These are phyloP conservation scores for Lasioglossum vierecki DNA, from an alignment of 2,888 invertebrate species.

Conservation along the genomic window DNA sequence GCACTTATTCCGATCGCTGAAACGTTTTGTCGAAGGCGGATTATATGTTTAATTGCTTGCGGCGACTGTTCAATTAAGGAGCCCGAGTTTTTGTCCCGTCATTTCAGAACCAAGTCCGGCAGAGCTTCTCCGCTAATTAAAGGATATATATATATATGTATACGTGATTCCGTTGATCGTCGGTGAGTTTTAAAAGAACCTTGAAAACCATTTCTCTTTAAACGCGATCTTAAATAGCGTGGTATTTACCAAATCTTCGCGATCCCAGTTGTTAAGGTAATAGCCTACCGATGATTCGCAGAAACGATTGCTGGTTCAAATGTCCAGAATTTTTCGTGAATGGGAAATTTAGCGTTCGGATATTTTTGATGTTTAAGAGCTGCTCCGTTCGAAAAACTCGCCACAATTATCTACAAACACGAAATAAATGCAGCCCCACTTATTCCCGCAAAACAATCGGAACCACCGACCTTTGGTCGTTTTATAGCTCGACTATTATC, in stretches of 20 bases:
- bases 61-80: constrained; percentile 6
- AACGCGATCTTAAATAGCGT: not conserved
- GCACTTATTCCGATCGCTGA: constrained; percentile 25
- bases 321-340: not conserved
- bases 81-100: not conserved
- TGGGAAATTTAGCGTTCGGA: not conserved
- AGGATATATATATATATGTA: not conserved
- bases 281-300: not conserved
- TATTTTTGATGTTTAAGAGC: not conserved
- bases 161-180: not conserved
- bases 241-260: not conserved
- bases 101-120: not conserved
- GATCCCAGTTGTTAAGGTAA: not conserved
- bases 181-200: not conserved
- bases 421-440: not conserved
- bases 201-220: not conserved
- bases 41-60: constrained; percentile 12
- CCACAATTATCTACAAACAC: not conserved
- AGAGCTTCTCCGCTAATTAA: not conserved
- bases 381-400: not conserved
- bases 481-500: not conserved
- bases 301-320: not conserved
- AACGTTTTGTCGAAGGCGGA: not conserved
- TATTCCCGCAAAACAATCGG: not conserved
- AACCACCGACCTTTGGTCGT: not conserved